phyloP scores from a whole-genome alignment of 2,888 invertebrate genomes.

The Idaea biselata region DNA sequence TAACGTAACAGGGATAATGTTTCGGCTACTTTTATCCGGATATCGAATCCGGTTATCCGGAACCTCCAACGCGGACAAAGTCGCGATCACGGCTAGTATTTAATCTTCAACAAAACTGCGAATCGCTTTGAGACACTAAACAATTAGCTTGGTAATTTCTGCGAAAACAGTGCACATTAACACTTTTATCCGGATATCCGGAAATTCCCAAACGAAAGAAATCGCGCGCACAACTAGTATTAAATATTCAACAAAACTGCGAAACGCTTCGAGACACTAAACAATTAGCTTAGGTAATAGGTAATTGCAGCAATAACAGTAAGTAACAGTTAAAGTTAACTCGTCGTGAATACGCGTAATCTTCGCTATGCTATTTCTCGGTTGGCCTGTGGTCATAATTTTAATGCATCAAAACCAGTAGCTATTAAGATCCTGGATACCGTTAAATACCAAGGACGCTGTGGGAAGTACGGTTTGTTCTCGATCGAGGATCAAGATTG shows the following conservation, averaged over 20 bases:
- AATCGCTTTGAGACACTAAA: too few species aligned
- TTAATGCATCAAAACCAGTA: conserved; percentile 69
- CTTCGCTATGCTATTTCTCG: conserved; percentile 34
- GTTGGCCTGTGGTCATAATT: conserved; percentile 46
- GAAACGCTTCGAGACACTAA: background rate
- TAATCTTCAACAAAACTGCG: too few species aligned
- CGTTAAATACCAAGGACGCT: conserved; percentile 71
- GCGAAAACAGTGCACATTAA: conserved; percentile 41
- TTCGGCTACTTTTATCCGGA: too few species aligned
- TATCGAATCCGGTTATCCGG: too few species aligned
- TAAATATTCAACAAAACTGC: background rate
- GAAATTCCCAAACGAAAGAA: too few species aligned
- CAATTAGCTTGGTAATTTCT: conserved; percentile 34
- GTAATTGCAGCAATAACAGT: conserved; percentile 40
- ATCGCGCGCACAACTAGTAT: too few species aligned
- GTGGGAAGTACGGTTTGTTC: conserved; percentile 33
- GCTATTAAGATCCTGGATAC: conserved; percentile 65
- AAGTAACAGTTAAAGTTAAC: conserved; percentile 39
- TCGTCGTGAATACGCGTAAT: conserved; percentile 29
- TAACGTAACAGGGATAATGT: too few species aligned
- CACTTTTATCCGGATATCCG: too few species aligned
- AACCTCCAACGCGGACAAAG: too few species aligned
- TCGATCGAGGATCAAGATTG: conserved; percentile 16
- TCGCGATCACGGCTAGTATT: too few species aligned
- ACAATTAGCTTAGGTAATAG: conserved; percentile 27